Conservation (phyloP, 2,113 vertebrate species). For the Rhineura floridana region DNA sequence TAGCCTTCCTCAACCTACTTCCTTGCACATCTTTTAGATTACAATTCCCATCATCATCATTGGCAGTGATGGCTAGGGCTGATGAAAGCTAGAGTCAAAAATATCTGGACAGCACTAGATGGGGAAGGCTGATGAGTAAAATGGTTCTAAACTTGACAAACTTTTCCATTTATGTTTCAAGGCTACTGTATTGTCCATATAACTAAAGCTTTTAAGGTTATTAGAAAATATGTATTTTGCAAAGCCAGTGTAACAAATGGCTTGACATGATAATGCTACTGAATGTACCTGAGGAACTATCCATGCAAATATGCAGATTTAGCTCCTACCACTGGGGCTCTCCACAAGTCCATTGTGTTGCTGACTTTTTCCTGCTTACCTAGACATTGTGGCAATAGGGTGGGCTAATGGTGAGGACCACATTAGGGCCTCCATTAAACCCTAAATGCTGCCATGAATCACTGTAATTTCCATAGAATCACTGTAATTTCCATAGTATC, state of each 20-base stretch:
- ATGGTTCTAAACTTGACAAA: neutral
- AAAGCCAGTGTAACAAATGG: neutral
- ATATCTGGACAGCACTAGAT: no score
- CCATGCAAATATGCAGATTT: neutral
- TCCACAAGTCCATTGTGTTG: neutral
- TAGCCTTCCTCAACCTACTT: no score
- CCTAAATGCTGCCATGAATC: neutral
- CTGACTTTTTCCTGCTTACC: neutral
- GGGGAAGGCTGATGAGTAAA: no score
- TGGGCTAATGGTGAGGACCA: neutral
- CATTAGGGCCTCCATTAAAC: neutral
- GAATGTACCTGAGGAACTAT: neutral
- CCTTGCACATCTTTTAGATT: no score
- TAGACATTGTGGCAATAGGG: neutral
- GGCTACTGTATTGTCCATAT: neutral
- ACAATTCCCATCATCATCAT: no score
- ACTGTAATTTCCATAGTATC: neutral
- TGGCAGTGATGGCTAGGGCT: no score
- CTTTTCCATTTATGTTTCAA: neutral
- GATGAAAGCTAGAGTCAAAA: no score
- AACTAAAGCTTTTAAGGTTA: neutral
- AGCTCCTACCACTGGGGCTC: neutral
- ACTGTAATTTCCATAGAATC: neutral
- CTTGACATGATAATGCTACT: neutral
- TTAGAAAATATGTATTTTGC: neutral